Percentiles rank a stretch among this genome's conserved stretches.
Conservation (phyloP, 2,113 vertebrate species). For the Psophia crepitans region DNA sequence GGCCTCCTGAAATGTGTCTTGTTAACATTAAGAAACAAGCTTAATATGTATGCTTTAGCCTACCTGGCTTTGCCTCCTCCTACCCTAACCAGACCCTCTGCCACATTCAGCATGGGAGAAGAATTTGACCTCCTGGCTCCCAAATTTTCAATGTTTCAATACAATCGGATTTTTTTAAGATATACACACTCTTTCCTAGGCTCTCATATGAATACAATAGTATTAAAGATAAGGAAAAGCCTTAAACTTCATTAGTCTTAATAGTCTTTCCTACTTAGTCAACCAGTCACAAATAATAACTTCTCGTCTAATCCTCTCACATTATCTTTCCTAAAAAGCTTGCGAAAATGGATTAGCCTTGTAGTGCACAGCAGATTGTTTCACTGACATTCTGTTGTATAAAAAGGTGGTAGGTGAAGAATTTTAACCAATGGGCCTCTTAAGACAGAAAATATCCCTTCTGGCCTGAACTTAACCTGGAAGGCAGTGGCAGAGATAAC, state of each 20-base stretch:
- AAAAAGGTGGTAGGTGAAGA: neutral
- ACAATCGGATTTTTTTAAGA: neutral
- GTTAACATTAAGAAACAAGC: neutral
- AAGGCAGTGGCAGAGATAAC: neutral
- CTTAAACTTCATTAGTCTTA: neutral
- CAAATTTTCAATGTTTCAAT: neutral
- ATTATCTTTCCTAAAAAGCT: slow-evolving; percentile 14
- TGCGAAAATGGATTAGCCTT: neutral
- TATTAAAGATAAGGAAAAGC: neutral
- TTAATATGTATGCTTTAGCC: neutral
- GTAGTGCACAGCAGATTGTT: neutral
- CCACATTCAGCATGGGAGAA: accelerated
- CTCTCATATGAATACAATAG: neutral
- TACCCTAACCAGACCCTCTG: neutral
- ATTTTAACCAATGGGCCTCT: neutral
- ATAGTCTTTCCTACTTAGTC: neutral
- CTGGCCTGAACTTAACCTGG: neutral
- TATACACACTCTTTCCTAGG: neutral
- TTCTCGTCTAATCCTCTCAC: neutral
- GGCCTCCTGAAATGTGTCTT: neutral
- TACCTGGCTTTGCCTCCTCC: accelerated
- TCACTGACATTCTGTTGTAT: neutral
- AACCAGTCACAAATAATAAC: slow-evolving; percentile 6
- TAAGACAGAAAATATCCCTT: neutral
- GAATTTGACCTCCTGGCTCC: neutral